Evolutionary conservation across 92 coral and sea anemone species (phyloP).

Genomic region (Pocillopora meandrina): DNA sequence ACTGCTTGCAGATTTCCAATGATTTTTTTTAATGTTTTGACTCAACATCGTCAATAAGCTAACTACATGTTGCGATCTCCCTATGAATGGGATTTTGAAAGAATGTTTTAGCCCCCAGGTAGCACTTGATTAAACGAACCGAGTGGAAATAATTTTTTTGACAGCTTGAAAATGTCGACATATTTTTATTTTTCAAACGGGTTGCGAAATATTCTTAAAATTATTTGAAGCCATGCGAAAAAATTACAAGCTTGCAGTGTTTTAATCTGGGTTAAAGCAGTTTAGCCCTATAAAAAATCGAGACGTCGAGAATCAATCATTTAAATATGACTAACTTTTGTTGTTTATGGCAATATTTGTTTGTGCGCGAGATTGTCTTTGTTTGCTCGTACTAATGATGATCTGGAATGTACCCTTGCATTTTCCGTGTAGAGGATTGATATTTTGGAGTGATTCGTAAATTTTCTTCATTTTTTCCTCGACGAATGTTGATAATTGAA

Average conservation of each 20-base stretch:
- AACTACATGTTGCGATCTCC: slow-evolving; percentile 18
- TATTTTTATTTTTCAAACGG: slow-evolving; percentile 1
- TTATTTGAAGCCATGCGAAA: background rate
- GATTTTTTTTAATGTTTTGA: slow-evolving; percentile 13
- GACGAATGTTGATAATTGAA: too few relatives aligned
- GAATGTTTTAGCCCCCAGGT: background rate
- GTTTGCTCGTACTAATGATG: slow-evolving; percentile 13
- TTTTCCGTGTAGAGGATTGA: background rate
- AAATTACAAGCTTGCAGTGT: slow-evolving; percentile 3
- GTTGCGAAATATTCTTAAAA: background rate
- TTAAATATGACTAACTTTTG: background rate
- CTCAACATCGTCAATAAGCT: background rate
- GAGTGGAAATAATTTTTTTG: background rate
- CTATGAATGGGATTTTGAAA: slow-evolving; percentile 1
- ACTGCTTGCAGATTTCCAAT: too few relatives aligned
- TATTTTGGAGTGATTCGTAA: background rate
- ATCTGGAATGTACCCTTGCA: background rate
- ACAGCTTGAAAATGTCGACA: slow-evolving; percentile 24
- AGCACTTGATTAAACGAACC: background rate
- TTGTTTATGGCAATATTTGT: slow-evolving; percentile 13
- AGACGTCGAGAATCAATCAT: slow-evolving; percentile 4
- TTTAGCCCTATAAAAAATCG: background rate
- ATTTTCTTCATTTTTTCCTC: too few relatives aligned
- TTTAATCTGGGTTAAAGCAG: background rate
- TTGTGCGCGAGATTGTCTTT: background rate